These are phyloP conservation scores for Hydrozoanthus gracilis DNA, from an alignment of 92 coral and sea anemone genomes.

Conservation along the genomic window DNA sequence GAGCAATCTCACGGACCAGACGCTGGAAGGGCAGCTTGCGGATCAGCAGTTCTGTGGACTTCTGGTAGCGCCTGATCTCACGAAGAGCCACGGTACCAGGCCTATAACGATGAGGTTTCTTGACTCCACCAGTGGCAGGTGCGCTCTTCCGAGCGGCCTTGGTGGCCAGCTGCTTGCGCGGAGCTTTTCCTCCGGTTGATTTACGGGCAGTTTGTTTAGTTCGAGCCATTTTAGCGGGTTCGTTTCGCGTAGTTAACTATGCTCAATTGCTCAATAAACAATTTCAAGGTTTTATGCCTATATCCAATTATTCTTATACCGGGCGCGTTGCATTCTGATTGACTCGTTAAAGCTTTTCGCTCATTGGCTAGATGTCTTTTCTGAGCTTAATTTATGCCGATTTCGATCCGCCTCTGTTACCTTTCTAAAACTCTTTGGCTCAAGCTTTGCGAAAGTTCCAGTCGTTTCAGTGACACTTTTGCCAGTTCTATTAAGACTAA, in stretches of 20 bases:
- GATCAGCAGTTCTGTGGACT: constrained; percentile 82
- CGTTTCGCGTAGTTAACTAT: constrained; percentile 23
- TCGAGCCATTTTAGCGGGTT: constrained; percentile 35
- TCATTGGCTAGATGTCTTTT: constrained; percentile 17
- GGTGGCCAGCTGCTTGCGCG: too few relatives aligned
- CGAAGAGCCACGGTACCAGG: neutral
- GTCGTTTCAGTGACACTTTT: neutral
- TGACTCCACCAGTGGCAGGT: too few relatives aligned
- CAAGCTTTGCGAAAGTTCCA: constrained; percentile 19
- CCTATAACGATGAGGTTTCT: too few relatives aligned
- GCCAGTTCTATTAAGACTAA: neutral
- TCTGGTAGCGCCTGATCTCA: constrained; percentile 88
- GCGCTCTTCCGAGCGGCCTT: too few relatives aligned
- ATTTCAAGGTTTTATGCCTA: constrained; percentile 25
- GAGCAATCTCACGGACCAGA: constrained; percentile 82
- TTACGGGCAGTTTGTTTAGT: constrained; percentile 25
- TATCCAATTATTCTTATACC: constrained; percentile 14
- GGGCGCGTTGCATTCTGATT: constrained; percentile 29
- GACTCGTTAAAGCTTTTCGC: constrained; percentile 18
- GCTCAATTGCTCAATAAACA: constrained; percentile 21
- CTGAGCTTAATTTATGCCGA: constrained; percentile 22
- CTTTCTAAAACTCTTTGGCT: neutral
- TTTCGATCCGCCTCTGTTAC: constrained; percentile 19
- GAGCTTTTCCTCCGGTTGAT: too few relatives aligned
- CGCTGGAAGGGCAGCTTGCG: constrained; percentile 87